Evolutionary conservation across 2,797 vertebrate genomes (phyloP), one percentile per base, ranked within the genome.

Genomic region (Thripadectes ignobilis): DNA sequence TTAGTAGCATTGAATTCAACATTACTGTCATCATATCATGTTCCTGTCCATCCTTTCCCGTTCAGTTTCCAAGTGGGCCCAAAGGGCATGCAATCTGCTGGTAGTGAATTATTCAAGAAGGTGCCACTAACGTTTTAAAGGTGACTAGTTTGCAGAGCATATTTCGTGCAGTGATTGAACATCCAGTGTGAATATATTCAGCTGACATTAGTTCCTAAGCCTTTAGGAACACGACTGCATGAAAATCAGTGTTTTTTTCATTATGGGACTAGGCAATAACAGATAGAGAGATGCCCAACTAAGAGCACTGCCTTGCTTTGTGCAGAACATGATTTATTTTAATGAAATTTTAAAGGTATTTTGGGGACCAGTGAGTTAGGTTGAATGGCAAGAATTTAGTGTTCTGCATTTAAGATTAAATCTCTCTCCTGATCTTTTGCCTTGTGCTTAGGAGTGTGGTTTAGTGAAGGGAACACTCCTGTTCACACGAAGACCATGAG

Each of bases 401-500:
- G 23, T 91, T 32, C 1, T 6, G 14, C 3, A 1, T 12, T 67
- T 51, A 54, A 21, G 14, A 26, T 61, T 43, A 45, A 74, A 81
- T 65, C 9, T 8, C 27, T 14, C 19, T 17, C 39, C 24, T 14
- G 46, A n/a, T 52, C 17, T 22, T 80, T 62, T 73, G 48, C 63
- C 23, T 52, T 39, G 32, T 57, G 41, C 30, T 87, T 36, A 22
- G 72, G 29, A 84, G 43, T 18, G 39, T 2, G 2, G 19, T 18
- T 79, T 39, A 24, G n/a, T 4, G 14, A 58, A 49, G 51, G 72
- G 51, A 57, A 34, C 3, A 1, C 20, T 73, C 43, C 65, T 24
- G 30, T 26, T 46, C 36, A 6, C 9, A 32, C 11, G 14, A n/a
- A 38, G 21, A 77, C 39, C 0, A 0, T 21, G 21, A 45, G 23